phyloP scores from a whole-genome alignment of 1,140 invertebrate genomes.

The Antheraea mylitta region DNA sequence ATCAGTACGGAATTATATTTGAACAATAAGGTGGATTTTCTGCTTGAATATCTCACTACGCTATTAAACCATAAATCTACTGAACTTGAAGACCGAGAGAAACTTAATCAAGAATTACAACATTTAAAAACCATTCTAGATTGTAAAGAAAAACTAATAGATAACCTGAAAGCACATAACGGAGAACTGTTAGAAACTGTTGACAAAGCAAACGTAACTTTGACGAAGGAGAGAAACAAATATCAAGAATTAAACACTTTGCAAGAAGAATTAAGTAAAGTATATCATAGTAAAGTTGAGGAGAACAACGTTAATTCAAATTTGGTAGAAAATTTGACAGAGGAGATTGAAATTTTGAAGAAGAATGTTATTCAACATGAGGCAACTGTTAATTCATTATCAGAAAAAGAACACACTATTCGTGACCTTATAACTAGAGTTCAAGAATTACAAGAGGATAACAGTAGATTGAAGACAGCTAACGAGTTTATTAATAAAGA shows the following conservation, averaged over 20 bases:
- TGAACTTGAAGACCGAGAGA: background rate
- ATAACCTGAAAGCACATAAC: constrained; percentile 24
- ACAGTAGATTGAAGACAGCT: constrained; percentile 40
- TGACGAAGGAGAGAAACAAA: constrained; percentile 36
- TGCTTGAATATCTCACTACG: constrained; percentile 38
- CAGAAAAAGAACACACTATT: constrained; percentile 18
- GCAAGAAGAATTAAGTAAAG: constrained; percentile 39
- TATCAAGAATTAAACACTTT: constrained; percentile 30
- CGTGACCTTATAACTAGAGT: constrained; percentile 24
- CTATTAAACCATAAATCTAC: constrained; percentile 15
- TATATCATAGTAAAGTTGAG: constrained; percentile 44
- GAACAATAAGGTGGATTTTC: constrained; percentile 31
- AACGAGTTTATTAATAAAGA: constrained; percentile 52
- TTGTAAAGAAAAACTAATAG: constrained; percentile 41
- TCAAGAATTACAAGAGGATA: constrained; percentile 35
- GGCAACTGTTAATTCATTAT: background rate
- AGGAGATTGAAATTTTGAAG: constrained; percentile 45
- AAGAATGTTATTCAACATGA: constrained; percentile 36
- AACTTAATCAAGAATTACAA: constrained; percentile 29
- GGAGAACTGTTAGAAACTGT: constrained; percentile 31
- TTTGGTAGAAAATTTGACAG: constrained; percentile 36
- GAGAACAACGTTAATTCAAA: constrained; percentile 43
- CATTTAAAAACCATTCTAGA: constrained; percentile 33
- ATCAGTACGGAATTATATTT: constrained; percentile 37
- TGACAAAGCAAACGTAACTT: constrained; percentile 23